These are phyloP conservation scores for Eupithecia pulchellata DNA, from an alignment of 2,888 invertebrate genomes.

Conservation along the genomic window DNA sequence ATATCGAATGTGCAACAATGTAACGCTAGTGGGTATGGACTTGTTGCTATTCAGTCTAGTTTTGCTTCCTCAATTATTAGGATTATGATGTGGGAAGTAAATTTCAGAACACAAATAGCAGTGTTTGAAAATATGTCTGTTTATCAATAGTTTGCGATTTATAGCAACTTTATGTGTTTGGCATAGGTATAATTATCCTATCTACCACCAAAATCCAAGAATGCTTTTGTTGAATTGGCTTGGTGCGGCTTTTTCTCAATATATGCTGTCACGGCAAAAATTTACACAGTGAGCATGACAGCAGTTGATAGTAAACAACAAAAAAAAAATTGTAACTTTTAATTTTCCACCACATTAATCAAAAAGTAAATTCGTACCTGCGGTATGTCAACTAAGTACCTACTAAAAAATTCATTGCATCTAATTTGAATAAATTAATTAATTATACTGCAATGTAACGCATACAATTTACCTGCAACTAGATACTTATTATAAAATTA, in stretches of 20 bases:
- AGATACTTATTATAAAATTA: neutral
- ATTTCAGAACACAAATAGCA: constrained; percentile 13
- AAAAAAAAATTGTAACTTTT: no score
- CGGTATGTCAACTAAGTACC: neutral
- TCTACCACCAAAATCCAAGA: no score
- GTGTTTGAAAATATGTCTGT: neutral
- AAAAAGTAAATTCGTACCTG: neutral
- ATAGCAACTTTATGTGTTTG: neutral
- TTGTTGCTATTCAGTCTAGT: constrained; percentile 57
- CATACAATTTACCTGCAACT: neutral
- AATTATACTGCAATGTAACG: neutral
- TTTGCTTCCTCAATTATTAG: constrained; percentile 41
- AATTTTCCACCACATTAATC: neutral
- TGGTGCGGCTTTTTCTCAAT: no score
- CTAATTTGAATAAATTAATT: neutral
- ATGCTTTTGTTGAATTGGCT: no score
- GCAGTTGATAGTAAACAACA: no score
- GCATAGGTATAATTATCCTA: neutral
- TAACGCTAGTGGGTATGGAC: constrained; percentile 54
- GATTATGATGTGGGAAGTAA: constrained; percentile 45
- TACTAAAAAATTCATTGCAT: neutral
- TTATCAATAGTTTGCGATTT: neutral
- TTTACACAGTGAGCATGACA: no score
- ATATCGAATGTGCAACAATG: constrained; percentile 63
- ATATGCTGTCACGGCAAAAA: no score